Percentiles rank a stretch among this genome's conserved stretches.
phyloP scores from a whole-genome alignment of 2,113 vertebrate species.

The Jacana jacana region DNA sequence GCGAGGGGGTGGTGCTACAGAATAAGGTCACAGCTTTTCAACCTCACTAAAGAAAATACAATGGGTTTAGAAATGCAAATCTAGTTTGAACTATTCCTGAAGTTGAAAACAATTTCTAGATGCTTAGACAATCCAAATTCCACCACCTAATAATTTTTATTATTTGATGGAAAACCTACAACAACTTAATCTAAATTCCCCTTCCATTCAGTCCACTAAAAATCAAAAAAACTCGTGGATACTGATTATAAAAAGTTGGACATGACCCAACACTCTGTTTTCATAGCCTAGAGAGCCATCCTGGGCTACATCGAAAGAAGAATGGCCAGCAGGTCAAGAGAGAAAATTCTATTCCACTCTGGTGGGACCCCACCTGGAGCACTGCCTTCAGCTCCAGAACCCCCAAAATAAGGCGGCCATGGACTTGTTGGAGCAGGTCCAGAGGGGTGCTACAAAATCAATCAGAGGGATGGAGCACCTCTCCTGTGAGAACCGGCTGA shows the following conservation, averaged over 20 bases:
- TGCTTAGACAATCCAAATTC: not conserved
- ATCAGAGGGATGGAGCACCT: not conserved
- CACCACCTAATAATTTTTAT: not conserved
- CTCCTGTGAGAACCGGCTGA: not conserved
- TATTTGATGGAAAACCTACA: not conserved
- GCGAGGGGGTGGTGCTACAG: not conserved
- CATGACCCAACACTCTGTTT: not conserved
- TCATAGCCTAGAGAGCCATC: not conserved
- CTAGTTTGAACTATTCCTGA: not conserved
- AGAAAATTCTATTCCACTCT: not conserved
- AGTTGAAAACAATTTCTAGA: not conserved
- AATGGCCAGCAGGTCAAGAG: not conserved
- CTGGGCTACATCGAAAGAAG: not conserved
- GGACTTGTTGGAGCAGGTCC: not conserved
- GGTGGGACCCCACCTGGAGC: not conserved
- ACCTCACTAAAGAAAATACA: not conserved
- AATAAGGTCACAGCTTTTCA: not conserved
- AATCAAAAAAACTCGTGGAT: not conserved
- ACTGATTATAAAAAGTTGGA: not conserved
- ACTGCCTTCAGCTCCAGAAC: not conserved
- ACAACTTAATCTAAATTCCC: not conserved
- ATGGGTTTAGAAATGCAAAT: not conserved
- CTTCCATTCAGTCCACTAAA: not conserved
- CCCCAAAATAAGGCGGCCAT: not conserved
- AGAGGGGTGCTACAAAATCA: not conserved